Percentiles rank a stretch among this genome's conserved stretches.
phyloP scores from a whole-genome alignment of 1,140 invertebrate genomes.

The Neotoxoptera formosana region DNA sequence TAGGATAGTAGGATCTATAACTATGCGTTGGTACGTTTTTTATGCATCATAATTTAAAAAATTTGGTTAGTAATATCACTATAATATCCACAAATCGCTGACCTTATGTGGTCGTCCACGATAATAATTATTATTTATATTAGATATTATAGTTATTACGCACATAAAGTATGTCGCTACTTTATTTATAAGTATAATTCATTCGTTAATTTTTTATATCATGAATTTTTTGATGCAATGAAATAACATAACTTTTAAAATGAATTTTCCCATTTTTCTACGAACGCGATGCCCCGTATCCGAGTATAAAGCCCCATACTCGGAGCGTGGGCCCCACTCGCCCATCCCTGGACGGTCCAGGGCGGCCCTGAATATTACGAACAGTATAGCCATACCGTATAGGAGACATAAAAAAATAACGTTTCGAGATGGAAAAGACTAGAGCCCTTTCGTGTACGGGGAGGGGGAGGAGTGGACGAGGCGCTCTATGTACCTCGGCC shows the following conservation, averaged over 20 bases:
- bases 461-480: neutral
- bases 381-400: neutral
- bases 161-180: too few species aligned
- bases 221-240: too few species aligned
- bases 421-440: neutral
- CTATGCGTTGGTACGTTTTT: neutral
- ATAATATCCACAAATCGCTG: neutral
- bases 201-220: neutral
- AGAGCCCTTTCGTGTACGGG: neutral
- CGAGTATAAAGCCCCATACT: neutral
- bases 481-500: constrained; percentile 58
- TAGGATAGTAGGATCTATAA: neutral
- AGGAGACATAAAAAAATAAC: neutral
- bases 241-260: neutral
- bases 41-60: neutral
- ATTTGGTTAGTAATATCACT: neutral
- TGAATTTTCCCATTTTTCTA: neutral
- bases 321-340: neutral
- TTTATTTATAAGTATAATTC: too few species aligned
- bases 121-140: too few species aligned
- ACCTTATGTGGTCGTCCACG: too few species aligned
- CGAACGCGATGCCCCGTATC: neutral
- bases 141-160: too few species aligned
- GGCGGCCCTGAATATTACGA: neutral
- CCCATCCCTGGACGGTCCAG: too few species aligned